phyloP scores from a whole-genome alignment of 2,113 vertebrate species.

The Thunnus maccoyii region DNA sequence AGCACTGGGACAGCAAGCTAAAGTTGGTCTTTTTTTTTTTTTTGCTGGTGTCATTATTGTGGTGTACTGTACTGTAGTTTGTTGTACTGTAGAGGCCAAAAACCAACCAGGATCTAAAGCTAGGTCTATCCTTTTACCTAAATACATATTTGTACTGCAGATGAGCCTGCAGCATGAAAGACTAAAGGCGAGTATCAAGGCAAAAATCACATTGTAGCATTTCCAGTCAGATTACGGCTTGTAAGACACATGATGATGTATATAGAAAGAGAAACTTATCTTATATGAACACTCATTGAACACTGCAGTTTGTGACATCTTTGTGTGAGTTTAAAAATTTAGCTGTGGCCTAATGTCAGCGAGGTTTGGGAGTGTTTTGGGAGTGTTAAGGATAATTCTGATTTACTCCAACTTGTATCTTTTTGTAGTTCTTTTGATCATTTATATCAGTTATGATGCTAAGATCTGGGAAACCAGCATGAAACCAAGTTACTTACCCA shows the following conservation, averaged over 20 bases:
- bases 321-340: too few relatives aligned
- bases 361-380: too few relatives aligned
- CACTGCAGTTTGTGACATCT: neutral
- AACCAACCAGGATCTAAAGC: conserved; percentile 11
- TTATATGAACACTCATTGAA: too few relatives aligned
- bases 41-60: conserved; percentile 59
- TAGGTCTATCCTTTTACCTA: neutral
- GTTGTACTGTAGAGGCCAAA: conserved; percentile 4
- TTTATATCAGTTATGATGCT: too few relatives aligned
- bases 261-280: neutral
- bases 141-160: conserved; percentile 8
- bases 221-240: conserved; percentile 18
- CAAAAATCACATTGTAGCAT: conserved; percentile 26
- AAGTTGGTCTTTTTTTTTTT: conserved; percentile 11
- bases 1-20: conserved; percentile 70
- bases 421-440: too few relatives aligned
- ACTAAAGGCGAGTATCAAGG: conserved; percentile 49
- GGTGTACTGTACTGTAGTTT: conserved; percentile 12
- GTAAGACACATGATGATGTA: conserved; percentile 48
- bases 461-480: too few relatives aligned
- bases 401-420: neutral
- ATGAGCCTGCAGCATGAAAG: conserved; percentile 6
- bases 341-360: too few relatives aligned
- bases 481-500: too few relatives aligned
- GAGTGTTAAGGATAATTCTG: neutral